Conservation (phyloP, 2,113 vertebrate species). For the Lagenorhynchus albirostris region DNA sequence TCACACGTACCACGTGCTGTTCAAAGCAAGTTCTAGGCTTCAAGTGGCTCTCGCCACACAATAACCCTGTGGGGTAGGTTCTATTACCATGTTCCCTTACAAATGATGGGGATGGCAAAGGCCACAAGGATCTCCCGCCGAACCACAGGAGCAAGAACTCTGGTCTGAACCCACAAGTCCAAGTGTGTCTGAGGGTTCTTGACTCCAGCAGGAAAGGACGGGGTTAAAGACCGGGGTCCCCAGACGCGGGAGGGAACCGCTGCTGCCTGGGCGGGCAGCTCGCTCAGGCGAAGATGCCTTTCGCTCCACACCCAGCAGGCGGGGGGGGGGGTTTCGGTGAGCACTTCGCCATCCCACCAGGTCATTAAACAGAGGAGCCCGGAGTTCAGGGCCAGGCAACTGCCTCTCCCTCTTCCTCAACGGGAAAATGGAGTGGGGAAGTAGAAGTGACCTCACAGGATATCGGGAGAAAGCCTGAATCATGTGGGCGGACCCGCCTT, state of each 20-base stretch:
- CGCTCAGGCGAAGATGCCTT: background rate
- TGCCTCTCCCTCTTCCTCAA: background rate
- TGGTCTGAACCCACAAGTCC: background rate
- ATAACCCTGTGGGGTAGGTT: background rate
- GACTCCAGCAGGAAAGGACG: background rate
- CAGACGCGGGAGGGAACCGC: background rate
- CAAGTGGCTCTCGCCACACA: background rate
- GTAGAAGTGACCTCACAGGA: background rate
- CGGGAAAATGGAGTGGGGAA: background rate
- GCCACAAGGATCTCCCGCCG: background rate
- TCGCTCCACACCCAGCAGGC: background rate
- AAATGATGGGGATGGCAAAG: background rate
- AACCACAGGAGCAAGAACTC: background rate
- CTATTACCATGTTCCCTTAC: too few relatives aligned
- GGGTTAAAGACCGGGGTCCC: background rate
- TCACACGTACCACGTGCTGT: background rate
- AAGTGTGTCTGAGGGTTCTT: background rate
- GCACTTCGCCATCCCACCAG: background rate
- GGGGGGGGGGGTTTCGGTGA: too few relatives aligned
- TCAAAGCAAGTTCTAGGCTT: background rate
- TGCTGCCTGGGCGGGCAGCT: background rate
- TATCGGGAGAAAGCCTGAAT: background rate
- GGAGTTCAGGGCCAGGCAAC: background rate
- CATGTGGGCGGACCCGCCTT: constrained; percentile 9
- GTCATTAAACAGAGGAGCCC: background rate